A percentile compares a stretch with the other conserved stretches of the same genome.
Conservation (phyloP, 2,888 invertebrate species). For the Leptinotarsa peninsularis region DNA sequence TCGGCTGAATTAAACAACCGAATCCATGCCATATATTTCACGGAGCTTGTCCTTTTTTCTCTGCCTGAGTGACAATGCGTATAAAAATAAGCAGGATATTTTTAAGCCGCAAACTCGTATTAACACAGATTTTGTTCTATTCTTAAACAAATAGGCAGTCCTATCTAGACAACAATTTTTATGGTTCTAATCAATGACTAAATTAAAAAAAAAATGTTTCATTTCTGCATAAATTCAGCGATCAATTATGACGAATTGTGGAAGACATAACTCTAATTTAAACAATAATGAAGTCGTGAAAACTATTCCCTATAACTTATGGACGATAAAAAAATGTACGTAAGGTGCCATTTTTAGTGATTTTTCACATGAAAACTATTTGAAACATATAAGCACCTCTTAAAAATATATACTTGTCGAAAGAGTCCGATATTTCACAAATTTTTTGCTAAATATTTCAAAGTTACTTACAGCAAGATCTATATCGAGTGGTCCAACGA, state of each 20-base stretch:
- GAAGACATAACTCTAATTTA: not conserved
- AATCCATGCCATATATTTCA: not conserved
- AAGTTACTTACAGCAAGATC: no score
- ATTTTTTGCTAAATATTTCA: no score
- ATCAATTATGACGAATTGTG: not conserved
- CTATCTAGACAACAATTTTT: not conserved
- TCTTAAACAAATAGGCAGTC: not conserved
- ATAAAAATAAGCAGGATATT: conserved; percentile 16
- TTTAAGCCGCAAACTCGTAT: conserved; percentile 9
- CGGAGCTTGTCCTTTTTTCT: not conserved
- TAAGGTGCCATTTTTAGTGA: no score
- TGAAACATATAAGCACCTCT: no score
- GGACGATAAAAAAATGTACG: no score
- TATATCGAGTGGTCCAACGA: no score
- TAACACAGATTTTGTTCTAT: conserved; percentile 18
- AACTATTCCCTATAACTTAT: no score
- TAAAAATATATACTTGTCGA: no score
- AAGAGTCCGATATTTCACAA: no score
- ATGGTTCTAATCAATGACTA: not conserved
- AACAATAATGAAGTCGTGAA: not conserved
- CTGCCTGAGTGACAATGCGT: conserved; percentile 9
- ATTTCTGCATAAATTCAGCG: no score
- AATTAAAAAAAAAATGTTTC: no score
- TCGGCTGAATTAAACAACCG: not conserved
- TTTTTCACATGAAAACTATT: no score